Evolutionary conservation across 2,113 vertebrate genomes (phyloP), one percentile per base, ranked within the genome.

Genomic region (Salvelinus sp.): DNA sequence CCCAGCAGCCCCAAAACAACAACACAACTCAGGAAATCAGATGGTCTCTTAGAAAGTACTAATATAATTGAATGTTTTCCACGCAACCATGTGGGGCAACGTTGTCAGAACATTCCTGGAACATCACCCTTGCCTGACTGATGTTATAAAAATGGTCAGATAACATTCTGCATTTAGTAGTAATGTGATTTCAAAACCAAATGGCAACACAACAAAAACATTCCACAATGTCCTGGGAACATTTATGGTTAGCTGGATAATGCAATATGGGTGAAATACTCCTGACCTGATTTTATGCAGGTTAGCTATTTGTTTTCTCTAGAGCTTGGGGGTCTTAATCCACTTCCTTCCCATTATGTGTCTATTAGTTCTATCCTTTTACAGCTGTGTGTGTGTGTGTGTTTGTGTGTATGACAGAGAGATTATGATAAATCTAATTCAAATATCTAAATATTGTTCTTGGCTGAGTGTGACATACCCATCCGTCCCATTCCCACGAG

Each of bases 261-360:
- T 16, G 50, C 16, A 54, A 54, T 16, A 18, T 54, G 14, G 16
- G 50, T 54, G 50, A 18, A 54, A 50, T 50, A 50, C 10, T 16
- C 48, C 48, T 50, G 48, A 16, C 10, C 10, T 50, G 48, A 54
- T 54, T 3, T 54, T 3, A 54, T 54, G 4, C 48, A 14, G 14
- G 48, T 54, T 54, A 54, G 48, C 16, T 16, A 2, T 3, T 3
- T 54, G 4, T 72, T 80, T 76, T 83, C 82, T 84, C 84, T 81
- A 74, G 79, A 88, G 82, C 88, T 89, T 50, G 75, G 74, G 77
- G 76, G 74, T 80, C 77, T 79, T 86, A 87, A 85, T 84, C 80
- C 79, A 80, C 70, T 73, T 74, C 73, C 83, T 85, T 87, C 83
- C 87, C 54, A 76, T 88, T 28, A 88, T 90, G 77, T 88, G 79